These are phyloP conservation scores for Heliconius himera DNA, from an alignment of 1,140 invertebrate genomes.

Conservation along the genomic window DNA sequence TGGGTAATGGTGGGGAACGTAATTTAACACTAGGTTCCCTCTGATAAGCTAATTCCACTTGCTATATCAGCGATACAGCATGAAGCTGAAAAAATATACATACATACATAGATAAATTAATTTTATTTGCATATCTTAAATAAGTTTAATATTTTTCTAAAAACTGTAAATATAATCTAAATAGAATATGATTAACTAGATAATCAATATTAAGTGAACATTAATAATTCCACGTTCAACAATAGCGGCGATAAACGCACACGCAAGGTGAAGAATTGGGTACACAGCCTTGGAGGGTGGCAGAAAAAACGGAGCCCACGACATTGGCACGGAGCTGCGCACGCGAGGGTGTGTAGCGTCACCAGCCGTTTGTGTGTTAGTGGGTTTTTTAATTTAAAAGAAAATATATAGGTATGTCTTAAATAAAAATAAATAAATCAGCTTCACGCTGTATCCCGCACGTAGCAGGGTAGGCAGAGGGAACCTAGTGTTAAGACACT, in stretches of 20 bases:
- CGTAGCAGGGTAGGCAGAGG: too few relatives aligned
- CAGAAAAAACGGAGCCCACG: slow-evolving; percentile 65
- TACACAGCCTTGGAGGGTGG: slow-evolving; percentile 68
- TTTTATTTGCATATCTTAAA: neutral
- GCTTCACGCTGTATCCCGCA: too few relatives aligned
- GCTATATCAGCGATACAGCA: too few relatives aligned
- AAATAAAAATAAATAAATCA: too few relatives aligned
- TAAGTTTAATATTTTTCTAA: neutral
- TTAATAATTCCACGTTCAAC: slow-evolving; percentile 27
- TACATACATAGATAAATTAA: too few relatives aligned
- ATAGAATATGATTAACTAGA: neutral
- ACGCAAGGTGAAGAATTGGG: slow-evolving; percentile 69
- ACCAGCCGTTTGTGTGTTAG: slow-evolving; percentile 1
- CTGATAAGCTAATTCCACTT: too few relatives aligned
- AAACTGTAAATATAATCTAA: neutral
- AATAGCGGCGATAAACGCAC: slow-evolving; percentile 48
- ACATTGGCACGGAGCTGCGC: slow-evolving; percentile 73
- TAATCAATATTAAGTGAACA: slow-evolving; percentile 18
- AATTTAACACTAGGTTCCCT: too few relatives aligned
- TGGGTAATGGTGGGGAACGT: too few relatives aligned
- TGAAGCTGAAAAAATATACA: too few relatives aligned
- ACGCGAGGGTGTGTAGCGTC: slow-evolving; percentile 65
- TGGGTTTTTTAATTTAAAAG: too few relatives aligned
- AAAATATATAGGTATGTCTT: too few relatives aligned
- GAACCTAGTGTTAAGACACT: too few relatives aligned